Evolutionary conservation across 2,888 invertebrate species (phyloP), one percentile per base, ranked within the genome.

Genomic region (Phalera bucephala): DNA sequence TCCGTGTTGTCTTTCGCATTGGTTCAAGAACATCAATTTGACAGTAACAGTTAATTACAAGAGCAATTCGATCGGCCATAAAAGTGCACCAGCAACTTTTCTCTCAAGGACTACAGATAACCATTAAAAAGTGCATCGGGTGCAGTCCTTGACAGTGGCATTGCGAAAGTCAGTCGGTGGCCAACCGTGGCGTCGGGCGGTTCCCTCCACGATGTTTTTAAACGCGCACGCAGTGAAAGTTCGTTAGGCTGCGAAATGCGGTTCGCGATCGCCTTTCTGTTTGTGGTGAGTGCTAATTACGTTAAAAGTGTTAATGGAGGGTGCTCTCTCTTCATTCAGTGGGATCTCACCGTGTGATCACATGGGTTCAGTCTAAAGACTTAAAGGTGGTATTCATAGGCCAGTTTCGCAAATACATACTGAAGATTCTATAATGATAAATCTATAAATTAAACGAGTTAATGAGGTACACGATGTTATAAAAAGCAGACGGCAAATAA

Each of bases 211-310:
- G 53, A 88, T 88, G 88, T 50, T 64, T 62, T 57, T 64, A 46
- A 64, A 59, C 72, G 72, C 71, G 79, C 60, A 57, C 67, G 60
- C 77, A 87, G 88, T 87, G 88, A 88, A 88, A 88, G 88, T 87
- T 77, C 78, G 79, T 72, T 85, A 86, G 79, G 65, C 69, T 65
- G 71, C 74, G 83, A 82, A 80, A 86, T 86, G 86, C 82, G 82
- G 78, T 72, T 80, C 72, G 81, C 83, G 74, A 80, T 86, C 80
- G 82, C 79, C 79, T 80, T 86, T 77, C 79, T 89, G 80, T 80
- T 87, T 85, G 84, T 87, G 89, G 89, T 89, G 89, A 89, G 89
- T 89, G 85, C 69, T 74, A 75, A 80, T 78, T 79, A 75, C 71
- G 73, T 68, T 72, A 70, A 70, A 80, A 79, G 79, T 81, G 82